A percentile compares a stretch with the other conserved stretches of the same genome.
Conservation (phyloP, 2,113 vertebrate genomes). For the Onychorhynchus coronatus region DNA sequence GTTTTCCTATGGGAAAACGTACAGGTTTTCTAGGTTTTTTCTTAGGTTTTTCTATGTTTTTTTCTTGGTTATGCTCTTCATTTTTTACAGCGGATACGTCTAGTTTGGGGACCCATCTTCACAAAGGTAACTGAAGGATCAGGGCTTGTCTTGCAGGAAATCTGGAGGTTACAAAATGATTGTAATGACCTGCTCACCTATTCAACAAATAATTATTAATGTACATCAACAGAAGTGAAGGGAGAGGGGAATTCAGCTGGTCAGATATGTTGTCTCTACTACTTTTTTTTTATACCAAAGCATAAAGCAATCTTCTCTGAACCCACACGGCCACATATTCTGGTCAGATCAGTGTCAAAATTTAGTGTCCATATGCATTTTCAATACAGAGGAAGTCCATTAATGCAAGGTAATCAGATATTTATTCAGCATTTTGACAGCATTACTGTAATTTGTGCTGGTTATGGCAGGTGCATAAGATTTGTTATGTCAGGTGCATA, state of each 20-base stretch:
- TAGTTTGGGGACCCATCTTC: neutral
- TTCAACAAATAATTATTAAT: neutral
- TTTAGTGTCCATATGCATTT: neutral
- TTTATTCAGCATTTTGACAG: neutral
- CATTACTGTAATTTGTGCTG: neutral
- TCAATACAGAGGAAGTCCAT: neutral
- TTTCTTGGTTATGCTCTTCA: neutral
- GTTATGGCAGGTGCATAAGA: neutral
- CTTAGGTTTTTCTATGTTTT: too few relatives aligned
- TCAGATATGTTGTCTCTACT: neutral
- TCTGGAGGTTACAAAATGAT: neutral
- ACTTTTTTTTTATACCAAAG: neutral
- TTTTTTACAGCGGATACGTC: neutral
- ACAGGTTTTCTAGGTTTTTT: neutral
- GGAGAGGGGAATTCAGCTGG: neutral
- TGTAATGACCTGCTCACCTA: neutral
- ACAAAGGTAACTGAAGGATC: neutral
- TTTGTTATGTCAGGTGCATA: neutral
- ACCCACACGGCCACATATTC: neutral
- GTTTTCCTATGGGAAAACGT: neutral
- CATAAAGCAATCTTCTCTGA: neutral
- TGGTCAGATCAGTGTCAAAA: neutral
- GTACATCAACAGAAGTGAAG: neutral
- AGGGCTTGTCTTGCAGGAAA: neutral
- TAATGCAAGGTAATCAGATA: neutral